Evolutionary conservation across 1,140 invertebrate genomes (phyloP).

Genomic region (Radopholus similis): DNA sequence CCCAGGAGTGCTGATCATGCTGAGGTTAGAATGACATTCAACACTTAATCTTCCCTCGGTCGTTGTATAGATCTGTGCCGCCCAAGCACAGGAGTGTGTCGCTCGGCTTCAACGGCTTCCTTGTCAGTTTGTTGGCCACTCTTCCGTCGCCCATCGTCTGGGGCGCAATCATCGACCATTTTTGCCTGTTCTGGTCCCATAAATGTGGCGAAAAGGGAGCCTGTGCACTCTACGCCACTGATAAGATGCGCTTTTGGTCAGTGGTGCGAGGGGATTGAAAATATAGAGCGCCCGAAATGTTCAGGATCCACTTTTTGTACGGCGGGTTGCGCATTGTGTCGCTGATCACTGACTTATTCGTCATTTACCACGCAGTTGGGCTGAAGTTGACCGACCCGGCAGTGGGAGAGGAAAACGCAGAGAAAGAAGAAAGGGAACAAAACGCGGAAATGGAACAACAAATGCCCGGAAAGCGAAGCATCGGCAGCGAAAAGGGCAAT

Average conservation of each 20-base stretch:
- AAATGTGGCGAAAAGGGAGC: constrained; percentile 55
- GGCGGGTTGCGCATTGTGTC: constrained; percentile 50
- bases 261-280: neutral
- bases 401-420: neutral
- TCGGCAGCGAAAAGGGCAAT: neutral
- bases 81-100: constrained; percentile 55
- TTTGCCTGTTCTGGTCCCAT: constrained; percentile 60
- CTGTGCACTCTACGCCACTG: constrained; percentile 47
- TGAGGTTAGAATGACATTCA: constrained; percentile 34
- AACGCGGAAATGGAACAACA: neutral
- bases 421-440: neutral
- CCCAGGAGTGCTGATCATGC: constrained; percentile 55
- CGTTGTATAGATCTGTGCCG: constrained; percentile 51
- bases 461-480: neutral
- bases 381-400: constrained; percentile 47
- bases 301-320: constrained; percentile 53
- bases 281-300: neutral
- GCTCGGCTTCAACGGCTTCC: constrained; percentile 57
- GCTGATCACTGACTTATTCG: constrained; percentile 51
- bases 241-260: constrained; percentile 25
- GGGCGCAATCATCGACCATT: constrained; percentile 60
- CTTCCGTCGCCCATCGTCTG: constrained; percentile 61
- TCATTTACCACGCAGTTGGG: constrained; percentile 51
- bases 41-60: constrained; percentile 13
- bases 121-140: constrained; percentile 54